Evolutionary conservation across 2,797 vertebrate species (phyloP).

Genomic region (Acanthornis magna): DNA sequence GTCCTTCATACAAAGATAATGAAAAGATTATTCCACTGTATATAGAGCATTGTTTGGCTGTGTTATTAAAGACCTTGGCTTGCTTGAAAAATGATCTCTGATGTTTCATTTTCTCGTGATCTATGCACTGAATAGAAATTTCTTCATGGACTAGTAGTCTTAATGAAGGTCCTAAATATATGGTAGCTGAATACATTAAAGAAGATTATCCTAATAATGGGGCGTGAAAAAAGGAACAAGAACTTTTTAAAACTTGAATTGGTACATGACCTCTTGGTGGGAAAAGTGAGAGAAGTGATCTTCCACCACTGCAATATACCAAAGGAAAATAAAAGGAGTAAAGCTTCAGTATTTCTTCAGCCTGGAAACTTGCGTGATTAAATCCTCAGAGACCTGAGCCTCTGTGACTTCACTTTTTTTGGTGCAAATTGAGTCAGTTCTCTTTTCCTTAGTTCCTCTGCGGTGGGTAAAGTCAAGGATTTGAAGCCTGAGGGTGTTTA

Average conservation of each 20-base stretch:
- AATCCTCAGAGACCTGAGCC: background rate
- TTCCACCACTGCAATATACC: background rate
- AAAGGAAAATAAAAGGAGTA: background rate
- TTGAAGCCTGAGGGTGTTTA: background rate
- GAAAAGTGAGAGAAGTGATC: background rate
- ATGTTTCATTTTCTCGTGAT: constrained; percentile 50
- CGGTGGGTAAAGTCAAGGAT: background rate
- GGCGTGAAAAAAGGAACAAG: background rate
- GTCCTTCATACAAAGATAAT: background rate
- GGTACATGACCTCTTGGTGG: background rate
- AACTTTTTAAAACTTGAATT: background rate
- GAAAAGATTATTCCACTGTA: background rate
- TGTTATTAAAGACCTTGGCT: constrained; percentile 19
- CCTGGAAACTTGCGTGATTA: background rate
- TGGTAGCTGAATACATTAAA: background rate
- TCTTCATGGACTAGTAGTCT: constrained; percentile 39
- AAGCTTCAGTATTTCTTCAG: background rate
- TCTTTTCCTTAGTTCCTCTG: background rate
- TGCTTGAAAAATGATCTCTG: constrained; percentile 52
- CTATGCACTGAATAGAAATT: constrained; percentile 47
- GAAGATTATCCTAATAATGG: constrained; percentile 6
- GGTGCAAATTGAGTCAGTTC: background rate
- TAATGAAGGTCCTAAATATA: constrained; percentile 8
- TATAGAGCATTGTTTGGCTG: background rate
- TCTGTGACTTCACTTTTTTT: background rate